Evolutionary conservation across 2,888 invertebrate genomes (phyloP).

Genomic region (Hoplodrina ambigua): DNA sequence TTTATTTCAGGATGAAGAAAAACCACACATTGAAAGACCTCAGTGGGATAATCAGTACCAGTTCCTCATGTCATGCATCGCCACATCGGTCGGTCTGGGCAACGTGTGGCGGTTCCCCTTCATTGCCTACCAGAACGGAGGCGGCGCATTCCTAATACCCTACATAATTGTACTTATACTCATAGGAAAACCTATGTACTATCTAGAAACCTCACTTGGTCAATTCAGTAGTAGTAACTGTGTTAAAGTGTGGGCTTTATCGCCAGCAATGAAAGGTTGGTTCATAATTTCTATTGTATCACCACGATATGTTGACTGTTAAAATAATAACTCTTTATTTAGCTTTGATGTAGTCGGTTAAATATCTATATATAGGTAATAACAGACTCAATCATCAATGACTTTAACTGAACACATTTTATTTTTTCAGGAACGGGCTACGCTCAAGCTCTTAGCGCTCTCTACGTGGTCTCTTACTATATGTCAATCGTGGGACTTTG

Average conservation of each 20-base stretch:
- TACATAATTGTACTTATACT: constrained; percentile 93
- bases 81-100: constrained; percentile 93
- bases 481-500: constrained; percentile 94
- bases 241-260: constrained; percentile 92
- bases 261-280: constrained; percentile 94
- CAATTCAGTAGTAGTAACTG: constrained; percentile 96
- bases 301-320: no score
- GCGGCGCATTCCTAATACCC: constrained; percentile 94
- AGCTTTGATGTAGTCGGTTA: no score
- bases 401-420: background rate
- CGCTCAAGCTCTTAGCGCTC: constrained; percentile 92
- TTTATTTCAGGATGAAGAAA: constrained; percentile 62
- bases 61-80: constrained; percentile 94
- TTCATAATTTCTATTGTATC: background rate
- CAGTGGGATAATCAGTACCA: constrained; percentile 93
- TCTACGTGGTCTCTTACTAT: constrained; percentile 94
- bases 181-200: constrained; percentile 95
- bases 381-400: background rate
- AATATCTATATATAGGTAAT: no score
- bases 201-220: constrained; percentile 95
- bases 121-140: constrained; percentile 93
- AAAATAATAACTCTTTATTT: background rate
- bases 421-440: constrained; percentile 92
- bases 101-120: constrained; percentile 92
- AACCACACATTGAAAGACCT: constrained; percentile 70